Base-by-base conservation (phyloP, 1,140 invertebrate genomes). In the Drosophila malerkotliana region DNA sequence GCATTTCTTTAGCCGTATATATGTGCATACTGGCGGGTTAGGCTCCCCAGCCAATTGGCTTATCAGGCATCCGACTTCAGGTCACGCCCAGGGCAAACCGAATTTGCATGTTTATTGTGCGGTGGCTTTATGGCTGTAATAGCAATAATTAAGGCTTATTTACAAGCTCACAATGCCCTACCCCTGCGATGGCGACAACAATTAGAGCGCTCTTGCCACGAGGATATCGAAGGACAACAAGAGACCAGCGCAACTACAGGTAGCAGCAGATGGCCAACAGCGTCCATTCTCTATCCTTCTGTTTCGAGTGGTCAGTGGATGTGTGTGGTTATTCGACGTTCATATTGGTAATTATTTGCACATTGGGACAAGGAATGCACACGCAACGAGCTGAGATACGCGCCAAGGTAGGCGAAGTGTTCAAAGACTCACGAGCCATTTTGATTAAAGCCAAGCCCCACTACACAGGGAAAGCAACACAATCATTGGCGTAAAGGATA, bases 121-220 rank as follows among this genome's bases (percentile, higher is more conserved):
- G 83, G 78, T 88, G 83, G 75, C 83, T 79, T 88, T 87, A 82
- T 75, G 83, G 83, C 78, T 78, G 82, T 77, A 78, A 87, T 82
- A 60, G 75, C 82, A 72, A 87, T 87, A 87, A 87, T 87, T 87
- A 87, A 87, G 83, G 82, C 78, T 88, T 78, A 87, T 88, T 87
- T 88, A 82, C 78, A 87, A 72, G 74, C 78, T 87, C 74, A 72
- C 66, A 82, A 75, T 81, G 67, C 62, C 74, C 44, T 24, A 44
- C 45, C 41, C 24, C 24, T 57, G 48, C 55, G 45, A 72, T 49
- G 63, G 48, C 55, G 51, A 68, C 80, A 83, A 83, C 79, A 83
- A 79, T 79, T 72, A 83, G 63, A 79, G 56, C 62, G 52, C 61
- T 62, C 45, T 61, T 14, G 52, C 44, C 28, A 45, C 47, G 48